phyloP scores from a whole-genome alignment of 2,797 vertebrate genomes.

The Melopsittacus undulatus region DNA sequence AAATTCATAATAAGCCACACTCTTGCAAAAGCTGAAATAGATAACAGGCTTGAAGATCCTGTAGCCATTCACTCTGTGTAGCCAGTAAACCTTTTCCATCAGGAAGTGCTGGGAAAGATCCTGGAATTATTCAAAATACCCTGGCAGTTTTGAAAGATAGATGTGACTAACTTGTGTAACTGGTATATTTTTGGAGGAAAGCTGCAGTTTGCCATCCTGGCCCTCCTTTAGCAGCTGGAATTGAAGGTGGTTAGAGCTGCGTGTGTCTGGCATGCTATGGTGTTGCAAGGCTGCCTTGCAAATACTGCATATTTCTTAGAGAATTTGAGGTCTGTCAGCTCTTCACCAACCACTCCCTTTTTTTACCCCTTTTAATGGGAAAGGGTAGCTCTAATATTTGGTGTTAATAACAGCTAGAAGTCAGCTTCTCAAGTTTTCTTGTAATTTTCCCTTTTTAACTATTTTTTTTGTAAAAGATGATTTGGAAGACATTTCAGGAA shows the following conservation, averaged over 20 bases:
- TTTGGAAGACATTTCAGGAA: neutral
- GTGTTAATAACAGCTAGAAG: neutral
- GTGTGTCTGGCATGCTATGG: neutral
- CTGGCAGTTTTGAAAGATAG: neutral
- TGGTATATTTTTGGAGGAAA: neutral
- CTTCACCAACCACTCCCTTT: neutral
- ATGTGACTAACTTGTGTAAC: neutral
- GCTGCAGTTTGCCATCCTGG: neutral
- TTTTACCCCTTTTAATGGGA: neutral
- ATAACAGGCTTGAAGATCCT: neutral
- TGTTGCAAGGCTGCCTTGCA: neutral
- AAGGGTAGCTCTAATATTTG: neutral
- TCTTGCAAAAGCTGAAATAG: conserved; percentile 32
- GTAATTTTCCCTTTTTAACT: neutral
- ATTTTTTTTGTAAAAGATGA: neutral
- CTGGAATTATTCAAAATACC: neutral
- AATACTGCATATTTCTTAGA: fast-evolving
- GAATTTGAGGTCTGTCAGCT: neutral
- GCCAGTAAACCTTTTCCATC: neutral
- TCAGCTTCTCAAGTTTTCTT: neutral
- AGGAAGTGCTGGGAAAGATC: neutral
- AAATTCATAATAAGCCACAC: neutral
- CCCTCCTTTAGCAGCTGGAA: neutral
- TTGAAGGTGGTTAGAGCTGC: neutral
- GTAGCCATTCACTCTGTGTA: fast-evolving